Conservation (phyloP, 2,888 invertebrate genomes). For the Drosophila glabriapex region DNA sequence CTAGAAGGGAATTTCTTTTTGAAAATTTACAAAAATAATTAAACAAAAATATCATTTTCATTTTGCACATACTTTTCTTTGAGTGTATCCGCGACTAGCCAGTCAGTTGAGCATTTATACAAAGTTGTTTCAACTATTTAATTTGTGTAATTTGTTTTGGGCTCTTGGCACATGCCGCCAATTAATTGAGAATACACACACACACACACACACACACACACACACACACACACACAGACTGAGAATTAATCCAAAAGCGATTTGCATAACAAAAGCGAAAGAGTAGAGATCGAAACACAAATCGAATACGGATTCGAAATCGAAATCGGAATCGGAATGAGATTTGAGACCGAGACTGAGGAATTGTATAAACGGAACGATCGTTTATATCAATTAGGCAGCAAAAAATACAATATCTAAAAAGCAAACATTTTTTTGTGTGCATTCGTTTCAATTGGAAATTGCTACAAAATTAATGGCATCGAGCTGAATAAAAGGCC, state of each 20-base stretch:
- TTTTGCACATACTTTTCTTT: neutral
- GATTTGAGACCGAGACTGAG: neutral
- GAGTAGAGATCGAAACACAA: neutral
- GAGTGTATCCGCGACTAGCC: neutral
- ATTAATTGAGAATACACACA: conserved; percentile 54
- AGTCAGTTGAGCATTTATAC: neutral
- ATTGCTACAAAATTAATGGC: conserved; percentile 62
- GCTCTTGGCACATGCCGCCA: conserved; percentile 65
- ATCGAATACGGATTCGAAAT: conserved; percentile 7
- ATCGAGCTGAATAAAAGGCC: conserved; percentile 36
- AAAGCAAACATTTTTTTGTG: conserved; percentile 25
- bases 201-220: conserved; percentile 10
- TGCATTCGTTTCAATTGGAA: conserved; percentile 32
- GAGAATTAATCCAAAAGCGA: conserved; percentile 42
- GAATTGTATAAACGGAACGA: conserved; percentile 29
- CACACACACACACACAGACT: conserved; percentile 17
- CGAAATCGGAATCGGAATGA: conserved; percentile 20
- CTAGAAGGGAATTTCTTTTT: neutral
- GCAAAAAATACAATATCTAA: conserved; percentile 29
- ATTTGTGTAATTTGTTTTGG: conserved; percentile 48
- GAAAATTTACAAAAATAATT: neutral
- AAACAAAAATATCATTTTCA: neutral
- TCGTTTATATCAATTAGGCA: conserved; percentile 68
- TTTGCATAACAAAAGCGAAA: conserved; percentile 56
- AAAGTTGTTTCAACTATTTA: conserved; percentile 23